These are phyloP conservation scores for Scopus umbretta DNA, from an alignment of 2,113 vertebrate genomes.

Conservation along the genomic window DNA sequence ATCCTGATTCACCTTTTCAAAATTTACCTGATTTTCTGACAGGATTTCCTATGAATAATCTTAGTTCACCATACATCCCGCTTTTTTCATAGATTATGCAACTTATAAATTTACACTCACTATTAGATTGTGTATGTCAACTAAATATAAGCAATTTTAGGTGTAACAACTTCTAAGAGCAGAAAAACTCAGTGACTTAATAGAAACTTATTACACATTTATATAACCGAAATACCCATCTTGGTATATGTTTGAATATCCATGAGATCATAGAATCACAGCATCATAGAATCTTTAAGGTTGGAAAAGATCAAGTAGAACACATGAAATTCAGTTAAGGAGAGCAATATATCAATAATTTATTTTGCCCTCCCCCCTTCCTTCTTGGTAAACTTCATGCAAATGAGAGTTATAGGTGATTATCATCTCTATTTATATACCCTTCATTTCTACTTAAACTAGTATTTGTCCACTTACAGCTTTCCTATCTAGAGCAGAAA, in stretches of 20 bases:
- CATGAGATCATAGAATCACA: too few species aligned
- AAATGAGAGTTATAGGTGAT: background rate
- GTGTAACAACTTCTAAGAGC: background rate
- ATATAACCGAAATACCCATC: background rate
- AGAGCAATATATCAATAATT: background rate
- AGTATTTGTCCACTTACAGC: background rate
- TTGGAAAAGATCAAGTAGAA: background rate
- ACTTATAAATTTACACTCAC: background rate
- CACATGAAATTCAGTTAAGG: background rate
- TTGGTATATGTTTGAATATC: background rate
- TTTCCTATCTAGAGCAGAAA: background rate
- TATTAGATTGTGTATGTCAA: background rate
- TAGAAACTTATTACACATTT: background rate
- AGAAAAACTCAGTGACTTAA: background rate
- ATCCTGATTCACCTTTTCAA: background rate
- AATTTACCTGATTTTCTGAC: background rate
- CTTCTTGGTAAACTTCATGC: background rate
- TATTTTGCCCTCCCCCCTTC: fast-evolving
- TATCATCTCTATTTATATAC: background rate
- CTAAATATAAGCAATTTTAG: background rate
- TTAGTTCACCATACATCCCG: background rate
- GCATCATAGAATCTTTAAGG: too few species aligned
- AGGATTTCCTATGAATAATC: background rate
- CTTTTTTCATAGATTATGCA: background rate
- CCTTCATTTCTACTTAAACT: background rate